These are phyloP conservation scores for Yponomeuta sedellus DNA, from an alignment of 2,888 invertebrate species.

Conservation along the genomic window DNA sequence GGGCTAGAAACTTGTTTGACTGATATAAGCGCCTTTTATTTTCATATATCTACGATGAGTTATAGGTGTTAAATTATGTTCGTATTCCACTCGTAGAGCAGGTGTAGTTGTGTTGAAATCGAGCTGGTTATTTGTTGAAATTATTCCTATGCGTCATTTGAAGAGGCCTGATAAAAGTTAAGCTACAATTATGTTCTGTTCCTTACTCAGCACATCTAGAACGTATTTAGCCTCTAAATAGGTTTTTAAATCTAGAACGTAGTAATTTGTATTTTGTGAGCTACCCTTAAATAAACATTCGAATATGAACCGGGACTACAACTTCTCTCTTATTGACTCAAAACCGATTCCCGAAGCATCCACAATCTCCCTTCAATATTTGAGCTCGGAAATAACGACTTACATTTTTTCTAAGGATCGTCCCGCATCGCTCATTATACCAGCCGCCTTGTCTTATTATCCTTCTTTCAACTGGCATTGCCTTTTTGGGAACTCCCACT, in stretches of 20 bases:
- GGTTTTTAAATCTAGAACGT: not conserved
- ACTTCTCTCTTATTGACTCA: not conserved
- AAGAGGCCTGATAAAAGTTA: not conserved
- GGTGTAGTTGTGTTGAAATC: slow-evolving; percentile 26
- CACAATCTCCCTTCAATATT: slow-evolving; percentile 33
- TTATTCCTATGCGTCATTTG: not conserved
- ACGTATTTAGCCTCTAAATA: too few species aligned
- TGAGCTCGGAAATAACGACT: slow-evolving; percentile 44
- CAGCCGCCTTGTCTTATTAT: slow-evolving; percentile 54
- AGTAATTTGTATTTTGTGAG: not conserved
- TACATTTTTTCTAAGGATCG: slow-evolving; percentile 40
- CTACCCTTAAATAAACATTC: not conserved
- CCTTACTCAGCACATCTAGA: too few species aligned
- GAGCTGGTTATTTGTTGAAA: not conserved
- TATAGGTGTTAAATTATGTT: slow-evolving; percentile 59
- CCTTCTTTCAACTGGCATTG: slow-evolving; percentile 31
- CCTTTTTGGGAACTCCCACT: slow-evolving; percentile 31
- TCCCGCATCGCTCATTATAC: slow-evolving; percentile 51
- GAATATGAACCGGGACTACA: not conserved
- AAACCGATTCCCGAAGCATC: slow-evolving; percentile 31
- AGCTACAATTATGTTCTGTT: not conserved
- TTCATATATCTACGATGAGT: slow-evolving; percentile 52
- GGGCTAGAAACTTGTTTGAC: slow-evolving; percentile 40
- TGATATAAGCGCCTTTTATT: slow-evolving; percentile 40
- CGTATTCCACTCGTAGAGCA: slow-evolving; percentile 47